A percentile compares a stretch with the other conserved stretches of the same genome.
These are phyloP conservation scores for Leuctra nigra DNA, from an alignment of 2,888 invertebrate genomes.

Conservation along the genomic window DNA sequence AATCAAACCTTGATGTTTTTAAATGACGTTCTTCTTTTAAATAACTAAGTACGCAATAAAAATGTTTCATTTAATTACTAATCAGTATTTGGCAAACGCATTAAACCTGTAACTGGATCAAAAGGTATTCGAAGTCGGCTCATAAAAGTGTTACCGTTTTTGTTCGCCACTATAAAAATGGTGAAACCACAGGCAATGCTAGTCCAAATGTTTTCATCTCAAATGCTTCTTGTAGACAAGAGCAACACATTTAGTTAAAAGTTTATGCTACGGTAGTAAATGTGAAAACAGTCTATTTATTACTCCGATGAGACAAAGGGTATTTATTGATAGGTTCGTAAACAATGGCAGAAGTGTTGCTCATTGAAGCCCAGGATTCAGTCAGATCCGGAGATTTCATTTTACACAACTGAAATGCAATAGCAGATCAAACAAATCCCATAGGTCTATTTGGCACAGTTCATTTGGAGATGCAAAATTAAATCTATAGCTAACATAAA, in stretches of 20 bases:
- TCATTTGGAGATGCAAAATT: too few relatives aligned
- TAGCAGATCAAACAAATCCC: too few relatives aligned
- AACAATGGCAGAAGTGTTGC: too few relatives aligned
- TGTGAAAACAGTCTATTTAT: conserved; percentile 6
- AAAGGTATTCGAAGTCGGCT: conserved; percentile 6
- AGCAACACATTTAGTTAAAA: conserved; percentile 7
- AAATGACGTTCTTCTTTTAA: too few relatives aligned
- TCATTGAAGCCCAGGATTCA: too few relatives aligned
- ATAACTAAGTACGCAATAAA: too few relatives aligned
- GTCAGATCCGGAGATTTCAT: too few relatives aligned
- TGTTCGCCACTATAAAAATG: background rate
- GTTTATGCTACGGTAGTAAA: conserved; percentile 10
- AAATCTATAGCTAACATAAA: too few relatives aligned
- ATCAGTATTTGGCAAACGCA: background rate
- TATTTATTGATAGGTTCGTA: background rate
- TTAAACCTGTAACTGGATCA: conserved; percentile 12
- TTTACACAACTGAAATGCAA: too few relatives aligned
- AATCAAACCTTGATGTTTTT: too few relatives aligned
- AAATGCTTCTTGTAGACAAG: background rate
- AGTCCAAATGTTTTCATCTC: background rate
- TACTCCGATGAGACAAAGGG: background rate
- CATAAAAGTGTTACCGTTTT: conserved; percentile 9
- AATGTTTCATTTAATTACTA: background rate
- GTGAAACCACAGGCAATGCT: background rate
- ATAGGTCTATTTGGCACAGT: too few relatives aligned